Base-by-base conservation (phyloP, 2,113 vertebrate species). In the Micronisus gabar region DNA sequence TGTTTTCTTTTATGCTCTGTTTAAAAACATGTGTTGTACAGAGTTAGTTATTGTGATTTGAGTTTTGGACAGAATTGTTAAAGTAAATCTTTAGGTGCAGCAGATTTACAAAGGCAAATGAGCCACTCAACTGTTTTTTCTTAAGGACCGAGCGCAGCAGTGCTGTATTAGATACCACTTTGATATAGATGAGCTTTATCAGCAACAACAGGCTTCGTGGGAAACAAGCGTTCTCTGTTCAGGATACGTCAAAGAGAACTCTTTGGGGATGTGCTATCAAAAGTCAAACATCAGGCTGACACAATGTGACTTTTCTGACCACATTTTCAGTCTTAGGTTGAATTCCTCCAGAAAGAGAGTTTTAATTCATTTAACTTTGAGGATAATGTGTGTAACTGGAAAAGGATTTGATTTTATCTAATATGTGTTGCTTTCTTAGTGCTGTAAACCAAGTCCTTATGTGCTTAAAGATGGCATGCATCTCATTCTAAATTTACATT, bases 231-330 rank as follows among this genome's bases (percentile, higher is more conserved):
- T 47, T 43, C 79, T 73, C 81, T 93, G 92, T 93, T 90, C 59
- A 76, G 59, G 71, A 73, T 38, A 86, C 4, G 25, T 88, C 93
- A 96, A 70, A 90, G 88, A 93, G 81, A 88, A 93, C 34, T 55
- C 95, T 94, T 95, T 45, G 45, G 93, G 88, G 92, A 94, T 88
- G 87, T 72, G 53, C 78, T 94, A 94, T 95, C 93, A 80, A 15
- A 94, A 94, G 79, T 45, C 83, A 85, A 90, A 81, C 91, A 82
- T 29, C 68, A 82, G 74, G 73, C 66, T 87, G 84, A 53, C 58
- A 91, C 81, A 95, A 80, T 47, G 63, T 0, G 0, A 93, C 81
- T 75, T 85, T 72, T 93, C 17, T 18, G 59, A 94, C 87, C 43
- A 52, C 47, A 32, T 87, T 93, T 81, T 81, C n/a, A 72, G 36